These are phyloP conservation scores for Drosophila acutilabella DNA, from an alignment of 2,888 invertebrate genomes.

Conservation along the genomic window DNA sequence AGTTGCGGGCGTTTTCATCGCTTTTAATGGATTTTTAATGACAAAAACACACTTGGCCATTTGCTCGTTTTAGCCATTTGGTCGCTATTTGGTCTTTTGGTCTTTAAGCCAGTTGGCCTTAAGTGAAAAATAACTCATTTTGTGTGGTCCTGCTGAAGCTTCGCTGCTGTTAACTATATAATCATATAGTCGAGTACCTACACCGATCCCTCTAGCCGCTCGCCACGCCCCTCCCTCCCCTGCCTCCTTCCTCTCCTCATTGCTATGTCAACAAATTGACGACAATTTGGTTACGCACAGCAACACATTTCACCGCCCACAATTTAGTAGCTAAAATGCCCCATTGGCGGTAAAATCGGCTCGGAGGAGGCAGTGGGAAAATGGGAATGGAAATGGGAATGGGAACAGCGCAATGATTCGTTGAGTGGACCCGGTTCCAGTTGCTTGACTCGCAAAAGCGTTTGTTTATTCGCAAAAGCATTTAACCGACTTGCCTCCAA, in stretches of 20 bases:
- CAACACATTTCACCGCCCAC: slow-evolving; percentile 63
- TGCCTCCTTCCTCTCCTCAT: not conserved
- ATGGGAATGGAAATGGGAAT: not conserved
- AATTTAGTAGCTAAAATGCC: slow-evolving; percentile 50
- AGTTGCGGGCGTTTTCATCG: slow-evolving; percentile 46
- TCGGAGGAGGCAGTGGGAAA: not conserved
- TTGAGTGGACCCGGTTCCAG: slow-evolving; percentile 42
- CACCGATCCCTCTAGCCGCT: no score
- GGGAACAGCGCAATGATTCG: slow-evolving; percentile 28
- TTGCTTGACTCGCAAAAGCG: slow-evolving; percentile 32
- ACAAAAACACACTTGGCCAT: slow-evolving; percentile 56
- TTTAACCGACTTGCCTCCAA: slow-evolving; percentile 52
- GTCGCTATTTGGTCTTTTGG: slow-evolving; percentile 22
- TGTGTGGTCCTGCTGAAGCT: slow-evolving; percentile 27
- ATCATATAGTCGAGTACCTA: slow-evolving; percentile 42
- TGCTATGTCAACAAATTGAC: slow-evolving; percentile 69
- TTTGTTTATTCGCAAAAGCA: slow-evolving; percentile 41
- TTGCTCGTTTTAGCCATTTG: slow-evolving; percentile 25
- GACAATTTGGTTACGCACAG: slow-evolving; percentile 63
- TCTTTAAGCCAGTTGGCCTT: slow-evolving; percentile 32
- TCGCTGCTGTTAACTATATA: slow-evolving; percentile 7
- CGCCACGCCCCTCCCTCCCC: no score
- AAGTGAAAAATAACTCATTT: slow-evolving; percentile 74
- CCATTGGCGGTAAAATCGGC: not conserved
- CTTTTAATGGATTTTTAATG: slow-evolving; percentile 76